Evolutionary conservation across 2,113 vertebrate species (phyloP).

Genomic region (Oxyruncus cristatus): DNA sequence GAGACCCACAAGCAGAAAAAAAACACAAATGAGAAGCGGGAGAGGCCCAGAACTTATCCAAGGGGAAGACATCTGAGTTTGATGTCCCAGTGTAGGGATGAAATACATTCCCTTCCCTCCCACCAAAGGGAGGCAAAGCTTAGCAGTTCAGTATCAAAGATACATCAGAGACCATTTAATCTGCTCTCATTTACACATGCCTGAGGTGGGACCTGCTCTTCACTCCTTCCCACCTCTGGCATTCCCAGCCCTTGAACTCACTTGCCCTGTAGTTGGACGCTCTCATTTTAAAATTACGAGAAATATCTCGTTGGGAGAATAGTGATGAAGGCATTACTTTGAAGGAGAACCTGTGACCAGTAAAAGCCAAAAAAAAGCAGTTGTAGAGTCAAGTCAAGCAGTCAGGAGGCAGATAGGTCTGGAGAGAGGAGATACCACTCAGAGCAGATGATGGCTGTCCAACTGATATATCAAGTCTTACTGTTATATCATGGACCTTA

Average conservation of each 20-base stretch:
- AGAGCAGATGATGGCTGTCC: not conserved
- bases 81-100: not conserved
- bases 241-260: not conserved
- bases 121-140: not conserved
- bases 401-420: not conserved
- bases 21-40: not conserved
- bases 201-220: not conserved
- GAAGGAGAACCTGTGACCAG: not conserved
- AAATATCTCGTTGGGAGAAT: not conserved
- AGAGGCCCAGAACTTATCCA: not conserved
- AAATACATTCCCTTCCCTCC: not conserved
- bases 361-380: not conserved
- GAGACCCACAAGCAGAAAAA: not conserved
- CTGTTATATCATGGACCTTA: not conserved
- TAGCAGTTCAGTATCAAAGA: not conserved
- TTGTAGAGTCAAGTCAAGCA: not conserved
- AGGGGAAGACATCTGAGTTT: not conserved
- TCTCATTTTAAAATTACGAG: not conserved
- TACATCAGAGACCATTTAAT: not conserved
- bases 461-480: not conserved
- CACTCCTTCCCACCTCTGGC: not conserved
- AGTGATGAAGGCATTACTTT: not conserved
- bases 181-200: not conserved
- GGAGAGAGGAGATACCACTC: not conserved
- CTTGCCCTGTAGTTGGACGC: rapidly evolving